Base-by-base conservation (phyloP, 2,888 invertebrate genomes). In the Nemoura dubitans region DNA sequence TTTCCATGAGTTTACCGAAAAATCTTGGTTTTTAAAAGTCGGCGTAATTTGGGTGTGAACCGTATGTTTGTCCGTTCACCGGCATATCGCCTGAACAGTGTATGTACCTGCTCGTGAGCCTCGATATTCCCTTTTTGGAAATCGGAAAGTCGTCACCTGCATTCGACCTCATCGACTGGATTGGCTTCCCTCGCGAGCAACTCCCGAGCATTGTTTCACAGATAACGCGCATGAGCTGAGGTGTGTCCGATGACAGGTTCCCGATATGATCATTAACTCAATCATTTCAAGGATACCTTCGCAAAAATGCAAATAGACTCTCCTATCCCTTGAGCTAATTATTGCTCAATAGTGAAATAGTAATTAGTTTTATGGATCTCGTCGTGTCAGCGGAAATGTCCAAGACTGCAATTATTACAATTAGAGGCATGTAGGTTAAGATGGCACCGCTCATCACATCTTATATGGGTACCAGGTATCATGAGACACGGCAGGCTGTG, bases 271-370 rank as follows among this genome's bases (percentile, higher is more conserved):
- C 59, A 21, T 59, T 7, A 59, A 59, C 21, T 1, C 59, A 59
- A 59, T 59, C 14, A 59, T 59, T 59, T 21, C 59, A 59, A 59
- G 59, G 59, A 59, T 59, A 59, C 14, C 21, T 10, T 59, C 59
- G 59, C 59, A 14, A 59, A 59, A 59, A 59, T 59, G 59, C 59
- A 21, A 59, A 59, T 59, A 21, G 59, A 59, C 59, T 59, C 59
- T 59, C 59, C 59, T 59, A 59, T 59, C 59, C 59, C 59, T 59
- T 59, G 59, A 59, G 59, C 59, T 59, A 59, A 59, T 59, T 59
- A 21, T 59, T 59, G 59, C 59, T 59, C 59, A 59, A 59, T 59
- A 59, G 59, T 59, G 14, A 59, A 59, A 59, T 59, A 59, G 21
- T 59, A 59, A 59, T 59, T 59, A 59, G 59, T 59, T 59, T 10